A percentile compares a stretch with the other conserved stretches of the same genome.
Conservation (phyloP, 2,113 vertebrate genomes). For the Ochotona curzoniae region DNA sequence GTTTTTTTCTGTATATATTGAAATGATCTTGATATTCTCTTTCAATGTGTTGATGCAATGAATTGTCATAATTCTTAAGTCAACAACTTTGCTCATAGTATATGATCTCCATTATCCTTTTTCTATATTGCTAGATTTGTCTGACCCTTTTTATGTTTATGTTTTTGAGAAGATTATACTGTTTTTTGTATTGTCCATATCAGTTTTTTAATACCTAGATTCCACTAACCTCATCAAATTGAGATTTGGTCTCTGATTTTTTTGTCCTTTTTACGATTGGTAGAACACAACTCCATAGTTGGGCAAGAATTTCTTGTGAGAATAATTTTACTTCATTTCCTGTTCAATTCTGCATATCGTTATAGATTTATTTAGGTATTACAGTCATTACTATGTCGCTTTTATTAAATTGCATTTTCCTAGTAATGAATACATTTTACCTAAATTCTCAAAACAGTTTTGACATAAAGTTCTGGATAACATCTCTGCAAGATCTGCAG, state of each 20-base stretch:
- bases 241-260: background rate
- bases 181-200: background rate
- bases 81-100: conserved; percentile 17
- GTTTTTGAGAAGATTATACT: conserved; percentile 35
- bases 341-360: conserved; percentile 56
- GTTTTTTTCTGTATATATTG: conserved; percentile 1
- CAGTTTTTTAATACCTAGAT: conserved; percentile 8
- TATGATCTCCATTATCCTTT: conserved; percentile 51
- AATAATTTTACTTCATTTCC: conserved; percentile 37
- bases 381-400: background rate
- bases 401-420: conserved; percentile 48
- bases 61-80: conserved; percentile 51
- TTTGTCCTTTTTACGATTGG: conserved; percentile 17
- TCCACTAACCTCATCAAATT: conserved; percentile 11
- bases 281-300: background rate
- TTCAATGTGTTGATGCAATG: conserved; percentile 47
- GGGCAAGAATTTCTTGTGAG: conserved; percentile 3
- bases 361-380: conserved; percentile 36
- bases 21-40: conserved; percentile 29
- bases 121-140: conserved; percentile 21
- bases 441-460: conserved; percentile 20
- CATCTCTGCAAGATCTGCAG: conserved; percentile 34
- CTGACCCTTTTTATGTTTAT: conserved; percentile 40
- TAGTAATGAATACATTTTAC: conserved; percentile 20
- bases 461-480: conserved; percentile 6